Evolutionary conservation across 37 sponge, comb jelly and placozoan species (phyloP), one percentile per base, ranked within the genome.

Genomic region (Axinella damicornis): DNA sequence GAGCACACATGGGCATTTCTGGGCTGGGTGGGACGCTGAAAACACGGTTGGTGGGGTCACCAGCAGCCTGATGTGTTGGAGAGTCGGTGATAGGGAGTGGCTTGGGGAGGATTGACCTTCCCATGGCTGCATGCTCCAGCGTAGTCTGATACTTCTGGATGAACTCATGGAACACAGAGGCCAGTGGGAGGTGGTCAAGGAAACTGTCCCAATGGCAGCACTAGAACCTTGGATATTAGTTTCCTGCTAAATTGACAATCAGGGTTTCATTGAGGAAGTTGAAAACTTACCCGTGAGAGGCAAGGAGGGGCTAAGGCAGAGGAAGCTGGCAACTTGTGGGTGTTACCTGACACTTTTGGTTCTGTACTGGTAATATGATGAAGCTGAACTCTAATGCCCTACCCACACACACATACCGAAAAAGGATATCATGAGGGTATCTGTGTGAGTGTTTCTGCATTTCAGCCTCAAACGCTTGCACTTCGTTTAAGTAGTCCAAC

Each of bases 391-490:
- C n/a, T n/a, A n/a, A 68, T 20, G 35, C 5, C 36, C 22, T 14
- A 5, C 35, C 5, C 37, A 20, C 1, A 73, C 52, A 31, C 15
- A n/a, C 22, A 27, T 4, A 18, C 22, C 32, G 28, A 4, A 17
- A 27, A 20, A 83, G 90, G 90, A 89, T 89, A 89, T 89, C 85
- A 83, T 89, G 84, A 46, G 90, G 90, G 71, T 65, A 89, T 16
- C 82, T 77, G 72, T 89, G 85, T 6, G 85, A 71, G 53, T 89
- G 79, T 37, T 73, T 83, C 67, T 27, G 39, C 53, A 89, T 73
- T 32, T 91, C 87, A 39, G 70, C 76, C 39, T 91, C 91, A 82
- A 91, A 91, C 38, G 85, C 91, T 37, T 64, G 76, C 78, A 91
- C 77, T 63, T 91, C 91, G 57, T 74, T 53, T 24, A 83, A 56